Conservation (phyloP, 2,113 vertebrate species). For the Paramisgurnus dabryanus region DNA sequence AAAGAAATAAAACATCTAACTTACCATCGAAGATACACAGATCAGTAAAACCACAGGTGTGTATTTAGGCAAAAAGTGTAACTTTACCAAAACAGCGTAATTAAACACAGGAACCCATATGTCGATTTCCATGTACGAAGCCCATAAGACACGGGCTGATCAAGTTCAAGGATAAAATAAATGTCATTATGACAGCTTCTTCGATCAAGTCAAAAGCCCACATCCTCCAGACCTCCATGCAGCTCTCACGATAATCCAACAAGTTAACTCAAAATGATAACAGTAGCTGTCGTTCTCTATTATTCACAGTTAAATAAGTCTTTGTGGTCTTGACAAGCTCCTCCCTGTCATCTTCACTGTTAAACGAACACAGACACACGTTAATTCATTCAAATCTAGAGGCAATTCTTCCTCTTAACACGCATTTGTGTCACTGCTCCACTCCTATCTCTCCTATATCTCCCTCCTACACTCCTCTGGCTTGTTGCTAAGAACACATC, state of each 20-base stretch:
- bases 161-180: not conserved
- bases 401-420: not conserved
- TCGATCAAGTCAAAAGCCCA: not conserved
- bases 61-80: not conserved
- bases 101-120: conserved; percentile 1
- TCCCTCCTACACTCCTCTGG: conserved; percentile 36
- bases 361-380: not conserved
- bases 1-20: not conserved
- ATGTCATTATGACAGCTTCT: not conserved
- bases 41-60: conserved; percentile 1
- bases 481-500: conserved; percentile 34
- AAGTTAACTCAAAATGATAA: not conserved
- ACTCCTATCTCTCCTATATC: conserved; percentile 29
- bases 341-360: not conserved
- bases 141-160: not conserved
- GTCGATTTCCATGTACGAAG: not conserved
- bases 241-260: conserved; percentile 19
- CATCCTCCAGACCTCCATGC: not conserved
- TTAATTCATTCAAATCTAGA: not conserved
- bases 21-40: conserved; percentile 2
- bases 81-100: not conserved
- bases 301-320: conserved; percentile 7
- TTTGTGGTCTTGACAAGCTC: not conserved
- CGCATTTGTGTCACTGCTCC: conserved; percentile 17
- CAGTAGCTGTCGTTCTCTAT: not conserved